Evolutionary conservation across 2,888 invertebrate species (phyloP).

Genomic region (Ferrisia virgata): DNA sequence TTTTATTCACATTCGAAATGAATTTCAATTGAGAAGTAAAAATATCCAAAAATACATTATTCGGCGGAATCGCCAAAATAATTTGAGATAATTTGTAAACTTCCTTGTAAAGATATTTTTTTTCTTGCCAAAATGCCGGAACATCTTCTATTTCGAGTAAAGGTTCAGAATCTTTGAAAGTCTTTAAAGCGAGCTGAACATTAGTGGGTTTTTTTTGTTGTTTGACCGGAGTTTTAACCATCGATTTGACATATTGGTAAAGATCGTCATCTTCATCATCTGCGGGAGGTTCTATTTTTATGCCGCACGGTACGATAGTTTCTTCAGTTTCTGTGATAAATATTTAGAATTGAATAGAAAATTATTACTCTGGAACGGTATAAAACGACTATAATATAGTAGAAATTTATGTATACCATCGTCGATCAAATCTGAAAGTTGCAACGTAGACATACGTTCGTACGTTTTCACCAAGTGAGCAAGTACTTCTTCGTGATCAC

Average conservation of each 20-base stretch:
- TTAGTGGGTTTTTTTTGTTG: not conserved
- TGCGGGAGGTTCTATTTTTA: not conserved
- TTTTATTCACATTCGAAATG: not conserved
- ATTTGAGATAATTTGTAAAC: slow-evolving; percentile 10
- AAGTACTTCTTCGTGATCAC: not conserved
- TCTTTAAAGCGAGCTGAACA: not conserved
- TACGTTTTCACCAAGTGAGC: not conserved
- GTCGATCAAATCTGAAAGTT: too few relatives aligned
- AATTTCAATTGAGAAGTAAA: not conserved
- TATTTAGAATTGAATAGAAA: not conserved
- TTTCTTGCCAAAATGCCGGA: slow-evolving; percentile 10
- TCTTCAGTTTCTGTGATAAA: not conserved
- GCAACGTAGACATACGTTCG: not conserved
- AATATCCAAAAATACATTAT: not conserved
- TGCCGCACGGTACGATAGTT: too few relatives aligned
- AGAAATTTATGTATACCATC: not conserved
- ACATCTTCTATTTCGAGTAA: not conserved
- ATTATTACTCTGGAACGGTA: not conserved
- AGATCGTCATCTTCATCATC: not conserved
- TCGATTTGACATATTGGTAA: not conserved
- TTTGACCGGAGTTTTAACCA: not conserved
- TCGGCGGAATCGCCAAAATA: not conserved
- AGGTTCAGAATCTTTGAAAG: not conserved
- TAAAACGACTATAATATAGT: not conserved
- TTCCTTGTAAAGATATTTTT: not conserved